A percentile compares a stretch with the other conserved stretches of the same genome.
Conservation (phyloP, 2,888 invertebrate genomes). For the Cheilosia vulpina region DNA sequence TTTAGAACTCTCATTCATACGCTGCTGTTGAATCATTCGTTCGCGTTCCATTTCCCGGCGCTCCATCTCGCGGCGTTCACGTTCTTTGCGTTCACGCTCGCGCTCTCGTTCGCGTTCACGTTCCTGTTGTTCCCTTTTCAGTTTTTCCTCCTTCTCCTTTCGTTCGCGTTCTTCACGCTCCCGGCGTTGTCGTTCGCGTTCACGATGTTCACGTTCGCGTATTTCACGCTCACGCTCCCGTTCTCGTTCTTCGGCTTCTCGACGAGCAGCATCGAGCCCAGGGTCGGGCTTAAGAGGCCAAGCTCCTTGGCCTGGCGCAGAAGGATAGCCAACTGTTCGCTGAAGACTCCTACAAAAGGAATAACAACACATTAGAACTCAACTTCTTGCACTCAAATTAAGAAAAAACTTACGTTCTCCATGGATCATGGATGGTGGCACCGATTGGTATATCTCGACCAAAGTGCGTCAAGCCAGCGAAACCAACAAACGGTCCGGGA, state of each 20-base stretch:
- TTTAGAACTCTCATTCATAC: constrained; percentile 84
- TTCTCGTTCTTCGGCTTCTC: constrained; percentile 86
- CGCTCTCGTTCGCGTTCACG: constrained; percentile 86
- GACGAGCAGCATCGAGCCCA: constrained; percentile 85
- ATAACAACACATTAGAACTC: background rate
- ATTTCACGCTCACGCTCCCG: constrained; percentile 82
- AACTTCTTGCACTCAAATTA: background rate
- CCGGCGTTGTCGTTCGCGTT: constrained; percentile 82
- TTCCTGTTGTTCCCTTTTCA: constrained; percentile 85
- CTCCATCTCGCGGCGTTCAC: constrained; percentile 86
- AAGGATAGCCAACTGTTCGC: constrained; percentile 86
- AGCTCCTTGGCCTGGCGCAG: constrained; percentile 85
- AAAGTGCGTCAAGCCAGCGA: constrained; percentile 89
- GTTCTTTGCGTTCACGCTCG: constrained; percentile 85
- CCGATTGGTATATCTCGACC: constrained; percentile 86
- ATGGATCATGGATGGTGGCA: constrained; percentile 87
- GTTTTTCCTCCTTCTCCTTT: constrained; percentile 84
- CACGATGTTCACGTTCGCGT: constrained; percentile 83
- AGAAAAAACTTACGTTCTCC: constrained; percentile 85
- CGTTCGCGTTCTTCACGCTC: constrained; percentile 83
- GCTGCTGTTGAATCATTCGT: constrained; percentile 86
- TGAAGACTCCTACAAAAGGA: constrained; percentile 83
- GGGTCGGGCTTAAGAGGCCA: constrained; percentile 86
- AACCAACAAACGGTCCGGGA: constrained; percentile 88
- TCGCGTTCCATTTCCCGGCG: constrained; percentile 86